Conservation (phyloP, 1,140 invertebrate genomes). For the Aphis gossypii region DNA sequence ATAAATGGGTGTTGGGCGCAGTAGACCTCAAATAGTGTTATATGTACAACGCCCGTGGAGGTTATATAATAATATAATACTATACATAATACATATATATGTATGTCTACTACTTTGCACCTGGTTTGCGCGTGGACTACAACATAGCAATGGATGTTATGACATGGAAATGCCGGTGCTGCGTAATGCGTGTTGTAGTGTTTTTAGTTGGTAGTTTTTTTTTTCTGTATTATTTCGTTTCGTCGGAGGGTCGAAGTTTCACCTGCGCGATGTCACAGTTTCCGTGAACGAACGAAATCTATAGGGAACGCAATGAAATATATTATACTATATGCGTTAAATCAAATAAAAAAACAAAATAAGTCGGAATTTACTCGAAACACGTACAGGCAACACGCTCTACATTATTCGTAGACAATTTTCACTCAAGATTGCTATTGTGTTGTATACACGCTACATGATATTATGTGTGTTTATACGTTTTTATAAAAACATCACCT, state of each 20-base stretch:
- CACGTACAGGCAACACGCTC: not conserved
- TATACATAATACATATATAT: too few species aligned
- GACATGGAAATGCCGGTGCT: not conserved
- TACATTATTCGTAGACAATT: not conserved
- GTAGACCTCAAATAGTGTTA: not conserved
- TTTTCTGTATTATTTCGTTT: not conserved
- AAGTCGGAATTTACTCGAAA: not conserved
- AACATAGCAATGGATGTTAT: not conserved
- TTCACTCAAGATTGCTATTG: not conserved
- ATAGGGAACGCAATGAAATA: not conserved
- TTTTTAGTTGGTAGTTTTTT: not conserved
- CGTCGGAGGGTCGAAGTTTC: slow-evolving; percentile 9
- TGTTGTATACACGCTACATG: not conserved
- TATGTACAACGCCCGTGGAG: not conserved
- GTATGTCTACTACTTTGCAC: not conserved
- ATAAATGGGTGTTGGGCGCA: not conserved
- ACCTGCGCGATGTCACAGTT: slow-evolving; percentile 1
- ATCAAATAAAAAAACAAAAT: slow-evolving; percentile 14
- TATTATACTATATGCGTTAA: not conserved
- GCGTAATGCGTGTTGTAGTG: not conserved
- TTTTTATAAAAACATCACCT: not conserved
- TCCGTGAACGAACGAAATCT: not conserved
- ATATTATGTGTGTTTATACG: not conserved
- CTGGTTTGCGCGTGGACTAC: not conserved
- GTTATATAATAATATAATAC: not conserved